Evolutionary conservation across 2,797 vertebrate species (phyloP).

Genomic region (Premnoplex brunnescens): DNA sequence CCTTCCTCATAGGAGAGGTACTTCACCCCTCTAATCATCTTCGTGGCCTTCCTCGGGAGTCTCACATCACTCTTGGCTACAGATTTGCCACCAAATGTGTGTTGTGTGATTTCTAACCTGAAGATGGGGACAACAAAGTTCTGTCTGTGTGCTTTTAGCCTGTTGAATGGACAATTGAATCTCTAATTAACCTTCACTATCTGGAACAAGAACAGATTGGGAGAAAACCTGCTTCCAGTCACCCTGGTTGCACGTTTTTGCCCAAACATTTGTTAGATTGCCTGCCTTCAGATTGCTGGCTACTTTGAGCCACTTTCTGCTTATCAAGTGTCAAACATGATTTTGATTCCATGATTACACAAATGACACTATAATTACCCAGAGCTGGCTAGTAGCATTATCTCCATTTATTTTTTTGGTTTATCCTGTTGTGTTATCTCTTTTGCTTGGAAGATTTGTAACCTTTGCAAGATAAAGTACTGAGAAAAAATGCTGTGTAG

Average conservation of each 20-base stretch:
- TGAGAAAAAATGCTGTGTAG: conserved; percentile 26
- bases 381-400: background rate
- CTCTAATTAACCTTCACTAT: background rate
- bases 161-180: background rate
- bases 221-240: background rate
- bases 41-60: background rate
- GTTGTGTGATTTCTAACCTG: background rate
- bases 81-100: background rate
- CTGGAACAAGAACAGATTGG: background rate
- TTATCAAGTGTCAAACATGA: background rate
- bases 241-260: background rate
- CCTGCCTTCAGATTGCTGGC: background rate
- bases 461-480: background rate
- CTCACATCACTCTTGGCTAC: background rate
- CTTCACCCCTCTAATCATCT: background rate
- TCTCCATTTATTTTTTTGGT: background rate
- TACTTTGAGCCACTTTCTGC: background rate
- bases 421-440: background rate
- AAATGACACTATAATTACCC: background rate
- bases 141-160: background rate
- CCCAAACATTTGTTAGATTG: background rate
- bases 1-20: background rate
- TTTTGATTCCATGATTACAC: background rate
- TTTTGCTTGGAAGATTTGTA: background rate
- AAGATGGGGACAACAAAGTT: background rate